Conservation (phyloP, 2,888 invertebrate genomes). For the Liodrosophila aerea region DNA sequence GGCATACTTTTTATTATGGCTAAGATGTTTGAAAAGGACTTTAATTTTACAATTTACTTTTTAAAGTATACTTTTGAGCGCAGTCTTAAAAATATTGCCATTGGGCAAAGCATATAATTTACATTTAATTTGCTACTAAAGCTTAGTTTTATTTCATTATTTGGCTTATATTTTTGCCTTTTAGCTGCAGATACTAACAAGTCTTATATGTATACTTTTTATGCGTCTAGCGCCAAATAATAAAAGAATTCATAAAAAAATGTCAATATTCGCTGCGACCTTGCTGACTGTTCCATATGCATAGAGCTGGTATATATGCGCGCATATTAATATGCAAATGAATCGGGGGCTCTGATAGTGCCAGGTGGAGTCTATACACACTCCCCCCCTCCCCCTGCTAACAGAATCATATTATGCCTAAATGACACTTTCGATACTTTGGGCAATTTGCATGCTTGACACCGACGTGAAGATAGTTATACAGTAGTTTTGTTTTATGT, state of each 20-base stretch:
- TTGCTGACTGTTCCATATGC: conserved; percentile 29
- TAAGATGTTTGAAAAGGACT: too few relatives aligned
- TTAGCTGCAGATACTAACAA: too few relatives aligned
- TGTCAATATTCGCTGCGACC: conserved; percentile 42
- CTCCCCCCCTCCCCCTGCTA: not conserved
- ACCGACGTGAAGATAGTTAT: conserved; percentile 48
- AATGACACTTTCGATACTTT: conserved; percentile 67
- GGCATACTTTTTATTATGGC: too few relatives aligned
- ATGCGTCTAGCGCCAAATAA: not conserved
- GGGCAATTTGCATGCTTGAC: conserved; percentile 72
- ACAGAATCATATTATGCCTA: conserved; percentile 61
- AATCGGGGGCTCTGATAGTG: conserved; percentile 10
- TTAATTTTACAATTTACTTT: too few relatives aligned
- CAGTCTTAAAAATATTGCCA: too few relatives aligned
- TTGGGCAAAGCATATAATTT: too few relatives aligned
- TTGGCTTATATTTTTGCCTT: too few relatives aligned
- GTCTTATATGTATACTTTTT: too few relatives aligned
- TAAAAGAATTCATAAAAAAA: conserved; percentile 6
- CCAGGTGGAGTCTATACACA: not conserved
- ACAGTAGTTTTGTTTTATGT: conserved; percentile 19
- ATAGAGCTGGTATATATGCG: conserved; percentile 23
- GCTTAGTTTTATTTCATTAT: too few relatives aligned
- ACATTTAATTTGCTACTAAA: too few relatives aligned
- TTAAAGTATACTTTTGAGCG: too few relatives aligned
- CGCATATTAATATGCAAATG: conserved; percentile 5